Percentiles rank a stretch among this genome's conserved stretches.
phyloP scores from a whole-genome alignment of 2,888 invertebrate species.

The Tetrapedia diversipes region DNA sequence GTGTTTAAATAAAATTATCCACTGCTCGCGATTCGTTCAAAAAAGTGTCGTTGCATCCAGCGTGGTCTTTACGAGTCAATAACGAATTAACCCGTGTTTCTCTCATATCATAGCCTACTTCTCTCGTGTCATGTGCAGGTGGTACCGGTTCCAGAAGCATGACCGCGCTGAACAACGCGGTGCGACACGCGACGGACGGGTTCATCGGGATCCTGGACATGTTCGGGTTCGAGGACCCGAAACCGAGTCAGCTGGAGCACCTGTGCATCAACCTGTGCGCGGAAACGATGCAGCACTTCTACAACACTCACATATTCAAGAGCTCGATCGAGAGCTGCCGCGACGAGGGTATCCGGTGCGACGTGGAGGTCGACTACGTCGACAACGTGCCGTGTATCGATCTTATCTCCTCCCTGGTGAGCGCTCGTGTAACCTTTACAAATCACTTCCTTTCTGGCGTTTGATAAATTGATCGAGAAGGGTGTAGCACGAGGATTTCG shows the following conservation, averaged over 20 bases:
- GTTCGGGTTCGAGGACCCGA: slow-evolving; percentile 98
- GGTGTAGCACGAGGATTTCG: background rate
- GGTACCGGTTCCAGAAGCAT: slow-evolving; percentile 93
- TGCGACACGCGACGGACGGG: slow-evolving; percentile 96
- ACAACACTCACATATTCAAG: slow-evolving; percentile 98
- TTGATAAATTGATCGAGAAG: background rate
- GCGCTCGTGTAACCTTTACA: slow-evolving; percentile 57
- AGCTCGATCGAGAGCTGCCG: slow-evolving; percentile 96
- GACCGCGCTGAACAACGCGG: slow-evolving; percentile 96
- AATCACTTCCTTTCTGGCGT: background rate
- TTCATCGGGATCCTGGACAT: slow-evolving; percentile 98
- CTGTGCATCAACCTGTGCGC: slow-evolving; percentile 97
- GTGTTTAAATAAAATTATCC: no score
- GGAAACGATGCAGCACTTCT: slow-evolving; percentile 98
- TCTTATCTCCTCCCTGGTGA: slow-evolving; percentile 93
- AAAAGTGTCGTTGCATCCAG: no score
- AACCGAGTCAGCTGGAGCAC: slow-evolving; percentile 95
- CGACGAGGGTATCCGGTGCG: slow-evolving; percentile 95
- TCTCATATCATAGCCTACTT: background rate
- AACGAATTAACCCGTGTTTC: no score
- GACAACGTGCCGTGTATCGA: slow-evolving; percentile 98
- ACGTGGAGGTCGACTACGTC: slow-evolving; percentile 95
- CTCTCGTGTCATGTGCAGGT: slow-evolving; percentile 72
- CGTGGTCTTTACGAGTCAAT: no score
- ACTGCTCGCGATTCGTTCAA: no score